Percentiles rank a stretch among this genome's conserved stretches.
phyloP scores from a whole-genome alignment of 2,888 invertebrate genomes.

The Scrobipalpa atriplicella region DNA sequence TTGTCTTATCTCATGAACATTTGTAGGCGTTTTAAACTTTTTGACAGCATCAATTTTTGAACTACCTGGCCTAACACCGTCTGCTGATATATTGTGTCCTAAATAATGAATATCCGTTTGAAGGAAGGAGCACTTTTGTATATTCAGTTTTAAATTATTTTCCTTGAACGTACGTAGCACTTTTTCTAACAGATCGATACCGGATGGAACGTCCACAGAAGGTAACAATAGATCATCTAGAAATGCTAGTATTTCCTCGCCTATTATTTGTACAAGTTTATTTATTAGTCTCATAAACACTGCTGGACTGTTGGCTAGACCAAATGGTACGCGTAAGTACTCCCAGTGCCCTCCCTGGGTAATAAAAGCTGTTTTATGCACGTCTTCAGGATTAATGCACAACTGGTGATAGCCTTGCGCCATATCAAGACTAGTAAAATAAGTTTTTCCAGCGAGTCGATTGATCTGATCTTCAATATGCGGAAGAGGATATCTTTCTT shows the following conservation, averaged over 20 bases:
- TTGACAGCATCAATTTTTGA: constrained; percentile 37
- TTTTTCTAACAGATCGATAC: too few relatives aligned
- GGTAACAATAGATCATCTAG: too few relatives aligned
- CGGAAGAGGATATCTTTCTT: constrained; percentile 20
- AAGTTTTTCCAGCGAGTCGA: too few relatives aligned
- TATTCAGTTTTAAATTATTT: constrained; percentile 40
- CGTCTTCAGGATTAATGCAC: too few relatives aligned
- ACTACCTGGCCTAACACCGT: constrained; percentile 38
- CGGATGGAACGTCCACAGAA: too few relatives aligned
- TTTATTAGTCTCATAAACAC: not conserved
- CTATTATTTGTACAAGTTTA: not conserved
- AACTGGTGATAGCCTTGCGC: too few relatives aligned
- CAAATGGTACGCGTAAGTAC: constrained; percentile 14
- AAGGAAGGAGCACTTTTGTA: constrained; percentile 41
- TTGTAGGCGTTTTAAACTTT: not conserved
- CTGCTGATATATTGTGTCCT: constrained; percentile 39
- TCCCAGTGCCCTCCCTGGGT: constrained; percentile 16
- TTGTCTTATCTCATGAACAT: constrained; percentile 24
- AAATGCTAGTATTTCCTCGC: too few relatives aligned
- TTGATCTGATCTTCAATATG: constrained; percentile 20
- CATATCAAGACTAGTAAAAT: too few relatives aligned
- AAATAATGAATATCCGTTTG: constrained; percentile 34
- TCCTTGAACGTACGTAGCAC: too few relatives aligned
- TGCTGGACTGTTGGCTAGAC: constrained; percentile 11
- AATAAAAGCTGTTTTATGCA: constrained; percentile 21